Evolutionary conservation across 2,797 vertebrate genomes (phyloP), one percentile per base, ranked within the genome.

Genomic region (Alcedo atthis): DNA sequence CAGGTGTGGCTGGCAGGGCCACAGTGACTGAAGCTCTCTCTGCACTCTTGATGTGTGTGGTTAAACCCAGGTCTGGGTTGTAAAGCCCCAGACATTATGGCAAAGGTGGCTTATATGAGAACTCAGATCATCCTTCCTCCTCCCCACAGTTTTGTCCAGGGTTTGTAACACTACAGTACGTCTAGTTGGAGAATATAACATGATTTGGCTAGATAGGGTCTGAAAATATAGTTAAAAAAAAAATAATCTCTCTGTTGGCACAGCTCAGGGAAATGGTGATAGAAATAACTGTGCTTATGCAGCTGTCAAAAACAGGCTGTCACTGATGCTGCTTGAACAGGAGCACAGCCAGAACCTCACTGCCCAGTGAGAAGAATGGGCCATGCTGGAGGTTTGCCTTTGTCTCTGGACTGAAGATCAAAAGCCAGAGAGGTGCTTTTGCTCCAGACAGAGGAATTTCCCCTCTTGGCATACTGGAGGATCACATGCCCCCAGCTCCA

Each of bases 241-340:
- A 63, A 63, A 35, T 12, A 21, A 14, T 24, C 51, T 83, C 43
- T 67, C 30, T 77, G 73, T 70, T 85, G 84, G 92, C 80, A 88
- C 54, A 81, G 75, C 84, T 91, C 64, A n/a, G 90, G 91, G 83
- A 96, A 97, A 92, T 70, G 89, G 87, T 92, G 89, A 88, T 95
- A 70, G 89, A 92, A 94, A 95, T 92, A 95, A 92, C 89, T 28
- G 61, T 93, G 74, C 93, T 93, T 90, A 69, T 89, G 64, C 71
- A 90, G 84, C 89, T 95, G 90, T 85, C 87, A 90, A 90, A 94
- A 93, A 42, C 81, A 85, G 88, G 87, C 85, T 92, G 90, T 85
- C 28, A 58, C 85, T 25, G 11, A 76, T 91, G 81, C 79, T 4
- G 22, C 86, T 92, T 49, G 76, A 48, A 90, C 0, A 37, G 95